Evolutionary conservation across 2,888 invertebrate species (phyloP).

Genomic region (Chydorus sphaericus): DNA sequence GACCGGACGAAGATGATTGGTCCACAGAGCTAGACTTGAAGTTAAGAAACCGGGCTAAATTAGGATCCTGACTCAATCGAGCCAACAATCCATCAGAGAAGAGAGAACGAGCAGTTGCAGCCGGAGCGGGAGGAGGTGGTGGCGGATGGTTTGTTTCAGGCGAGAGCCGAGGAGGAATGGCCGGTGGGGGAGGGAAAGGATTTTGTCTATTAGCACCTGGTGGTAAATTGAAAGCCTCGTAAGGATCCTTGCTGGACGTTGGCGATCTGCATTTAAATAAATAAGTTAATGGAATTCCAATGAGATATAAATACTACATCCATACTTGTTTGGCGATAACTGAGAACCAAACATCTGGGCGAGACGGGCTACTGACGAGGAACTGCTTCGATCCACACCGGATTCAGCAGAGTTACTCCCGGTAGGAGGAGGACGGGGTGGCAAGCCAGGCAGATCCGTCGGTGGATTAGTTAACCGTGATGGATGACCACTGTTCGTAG

Average conservation of each 20-base stretch:
- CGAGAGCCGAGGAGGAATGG: neutral
- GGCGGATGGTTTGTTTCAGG: neutral
- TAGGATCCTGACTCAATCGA: conserved; percentile 3
- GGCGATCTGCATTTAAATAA: neutral
- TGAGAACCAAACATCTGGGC: conserved; percentile 11
- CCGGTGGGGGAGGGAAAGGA: neutral
- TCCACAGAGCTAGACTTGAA: neutral
- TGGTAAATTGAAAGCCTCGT: conserved; percentile 2
- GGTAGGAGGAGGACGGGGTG: conserved; percentile 9
- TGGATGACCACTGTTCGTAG: no score
- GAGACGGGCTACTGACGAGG: conserved; percentile 9
- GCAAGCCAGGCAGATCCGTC: conserved; percentile 13
- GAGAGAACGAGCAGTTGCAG: no score
- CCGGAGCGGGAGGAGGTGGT: neutral
- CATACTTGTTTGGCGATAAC: conserved; percentile 4
- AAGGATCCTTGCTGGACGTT: neutral
- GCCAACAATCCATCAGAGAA: neutral
- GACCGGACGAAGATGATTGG: neutral
- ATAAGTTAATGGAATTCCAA: neutral
- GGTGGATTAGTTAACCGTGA: conserved; percentile 2
- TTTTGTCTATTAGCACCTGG: neutral
- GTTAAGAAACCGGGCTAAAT: neutral
- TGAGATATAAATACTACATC: neutral
- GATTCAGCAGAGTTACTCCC: conserved; percentile 1
- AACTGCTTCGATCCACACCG: conserved; percentile 2